phyloP scores from a whole-genome alignment of 2,797 vertebrate genomes.

The Enteromius radiatus region DNA sequence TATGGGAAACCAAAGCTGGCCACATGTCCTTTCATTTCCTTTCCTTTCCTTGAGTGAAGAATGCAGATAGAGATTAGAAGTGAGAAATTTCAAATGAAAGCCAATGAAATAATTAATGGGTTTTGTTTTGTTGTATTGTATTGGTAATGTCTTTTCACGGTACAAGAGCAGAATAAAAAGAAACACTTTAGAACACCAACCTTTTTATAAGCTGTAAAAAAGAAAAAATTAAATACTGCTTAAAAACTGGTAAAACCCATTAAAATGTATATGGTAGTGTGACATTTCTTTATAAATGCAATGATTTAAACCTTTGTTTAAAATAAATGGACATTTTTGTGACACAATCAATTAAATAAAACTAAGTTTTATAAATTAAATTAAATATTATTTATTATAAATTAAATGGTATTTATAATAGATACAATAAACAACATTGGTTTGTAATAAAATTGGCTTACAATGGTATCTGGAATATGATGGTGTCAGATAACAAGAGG shows the following conservation, averaged over 20 bases:
- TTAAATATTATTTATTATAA: no score
- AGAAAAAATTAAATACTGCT: no score
- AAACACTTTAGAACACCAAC: not conserved
- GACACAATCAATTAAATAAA: not conserved
- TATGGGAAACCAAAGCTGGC: no score
- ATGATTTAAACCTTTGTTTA: not conserved
- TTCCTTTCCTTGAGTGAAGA: no score
- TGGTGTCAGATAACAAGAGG: not conserved
- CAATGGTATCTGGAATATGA: not conserved
- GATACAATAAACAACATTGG: not conserved
- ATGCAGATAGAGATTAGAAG: not conserved
- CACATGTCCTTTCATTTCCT: no score
- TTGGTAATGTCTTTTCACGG: not conserved
- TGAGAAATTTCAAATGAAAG: not conserved
- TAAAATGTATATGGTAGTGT: not conserved
- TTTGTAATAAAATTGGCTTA: not conserved
- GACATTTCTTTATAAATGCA: not conserved
- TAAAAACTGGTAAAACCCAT: not conserved
- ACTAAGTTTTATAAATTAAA: no score
- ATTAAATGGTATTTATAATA: not conserved
- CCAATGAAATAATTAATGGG: not conserved
- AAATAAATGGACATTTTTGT: not conserved
- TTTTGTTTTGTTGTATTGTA: not conserved
- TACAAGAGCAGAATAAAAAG: not conserved
- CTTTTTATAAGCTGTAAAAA: not conserved